Evolutionary conservation across 1,140 invertebrate species (phyloP).

Genomic region (Trissolcus basalis): DNA sequence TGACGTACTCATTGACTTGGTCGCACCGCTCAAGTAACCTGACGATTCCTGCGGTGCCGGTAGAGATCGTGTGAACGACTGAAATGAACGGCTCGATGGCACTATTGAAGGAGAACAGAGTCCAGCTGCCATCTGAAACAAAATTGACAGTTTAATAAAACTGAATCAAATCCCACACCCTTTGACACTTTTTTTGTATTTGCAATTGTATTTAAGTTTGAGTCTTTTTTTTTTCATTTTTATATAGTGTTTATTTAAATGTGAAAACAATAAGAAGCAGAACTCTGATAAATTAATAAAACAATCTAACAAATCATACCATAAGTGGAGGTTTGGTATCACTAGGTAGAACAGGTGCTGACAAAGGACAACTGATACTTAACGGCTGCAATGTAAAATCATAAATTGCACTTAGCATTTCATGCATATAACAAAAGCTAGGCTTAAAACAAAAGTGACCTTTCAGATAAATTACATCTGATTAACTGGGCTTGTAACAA

Average conservation of each 20-base stretch:
- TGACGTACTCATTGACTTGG: slow-evolving; percentile 70
- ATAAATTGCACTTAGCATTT: slow-evolving; percentile 64
- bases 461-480: too few relatives aligned
- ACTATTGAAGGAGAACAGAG: slow-evolving; percentile 80
- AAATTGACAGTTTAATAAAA: too few relatives aligned
- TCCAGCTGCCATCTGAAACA: slow-evolving; percentile 79
- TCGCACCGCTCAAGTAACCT: slow-evolving; percentile 61
- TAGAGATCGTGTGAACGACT: slow-evolving; percentile 80
- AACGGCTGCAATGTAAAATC: slow-evolving; percentile 74
- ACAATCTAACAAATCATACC: slow-evolving; percentile 74
- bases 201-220: too few relatives aligned
- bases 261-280: too few relatives aligned
- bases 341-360: slow-evolving; percentile 77
- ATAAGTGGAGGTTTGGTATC: slow-evolving; percentile 78
- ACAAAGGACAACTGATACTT: slow-evolving; percentile 78
- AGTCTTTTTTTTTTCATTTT: too few relatives aligned
- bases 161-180: too few relatives aligned
- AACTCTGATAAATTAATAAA: slow-evolving; percentile 33
- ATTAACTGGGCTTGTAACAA: too few relatives aligned
- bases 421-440: slow-evolving; percentile 6
- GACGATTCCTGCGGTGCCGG: slow-evolving; percentile 73
- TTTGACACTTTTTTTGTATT: too few relatives aligned
- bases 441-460: background rate
- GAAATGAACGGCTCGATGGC: slow-evolving; percentile 83
- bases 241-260: too few relatives aligned